phyloP scores from a whole-genome alignment of 2,888 invertebrate genomes.

The Rhagium mordax region DNA sequence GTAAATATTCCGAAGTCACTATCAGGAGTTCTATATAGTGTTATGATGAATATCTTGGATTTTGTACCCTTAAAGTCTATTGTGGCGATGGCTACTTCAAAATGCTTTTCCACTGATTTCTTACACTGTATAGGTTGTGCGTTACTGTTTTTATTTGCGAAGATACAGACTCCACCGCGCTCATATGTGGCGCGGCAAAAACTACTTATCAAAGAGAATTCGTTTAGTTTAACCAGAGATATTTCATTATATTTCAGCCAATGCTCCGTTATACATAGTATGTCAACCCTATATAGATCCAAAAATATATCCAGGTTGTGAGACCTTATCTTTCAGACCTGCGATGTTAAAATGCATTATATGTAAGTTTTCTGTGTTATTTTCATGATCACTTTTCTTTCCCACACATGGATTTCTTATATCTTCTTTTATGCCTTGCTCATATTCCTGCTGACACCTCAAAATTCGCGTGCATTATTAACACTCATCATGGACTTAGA shows the following conservation, averaged over 20 bases:
- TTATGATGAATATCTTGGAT: not conserved
- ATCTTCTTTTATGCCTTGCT: not conserved
- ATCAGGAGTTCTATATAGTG: not conserved
- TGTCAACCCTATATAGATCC: not conserved
- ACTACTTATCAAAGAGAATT: not conserved
- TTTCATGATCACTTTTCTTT: not conserved
- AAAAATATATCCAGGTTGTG: not conserved
- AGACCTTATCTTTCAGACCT: not conserved
- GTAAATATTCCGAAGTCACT: not conserved
- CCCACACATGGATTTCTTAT: not conserved
- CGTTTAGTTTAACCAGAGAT: not conserved
- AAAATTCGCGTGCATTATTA: not conserved
- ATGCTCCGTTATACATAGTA: not conserved
- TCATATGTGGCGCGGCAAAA: no score
- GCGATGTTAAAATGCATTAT: not conserved
- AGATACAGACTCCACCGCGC: not conserved
- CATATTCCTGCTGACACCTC: not conserved
- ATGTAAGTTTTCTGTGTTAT: not conserved
- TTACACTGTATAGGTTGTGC: not conserved
- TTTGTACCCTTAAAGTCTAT: not conserved
- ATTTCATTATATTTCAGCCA: not conserved
- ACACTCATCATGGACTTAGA: not conserved
- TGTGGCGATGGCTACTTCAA: not conserved
- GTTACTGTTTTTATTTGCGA: not conserved
- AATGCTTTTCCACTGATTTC: not conserved